Conservation (phyloP, 2,113 vertebrate genomes). For the Hemibates koningsi region DNA sequence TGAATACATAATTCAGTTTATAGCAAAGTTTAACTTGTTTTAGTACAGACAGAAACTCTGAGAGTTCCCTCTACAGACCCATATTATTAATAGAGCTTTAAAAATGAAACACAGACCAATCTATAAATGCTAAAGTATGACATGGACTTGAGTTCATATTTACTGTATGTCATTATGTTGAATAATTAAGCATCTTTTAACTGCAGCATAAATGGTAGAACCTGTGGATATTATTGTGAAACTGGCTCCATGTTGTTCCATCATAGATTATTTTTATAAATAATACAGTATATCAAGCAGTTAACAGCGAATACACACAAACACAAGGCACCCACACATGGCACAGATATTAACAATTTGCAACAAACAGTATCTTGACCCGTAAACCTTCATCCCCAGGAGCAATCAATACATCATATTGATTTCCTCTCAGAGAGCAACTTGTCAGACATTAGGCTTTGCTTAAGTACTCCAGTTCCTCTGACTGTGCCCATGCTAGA, state of each 20-base stretch:
- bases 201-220: background rate
- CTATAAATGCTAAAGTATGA: background rate
- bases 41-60: background rate
- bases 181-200: background rate
- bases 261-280: background rate
- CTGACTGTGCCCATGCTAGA: background rate
- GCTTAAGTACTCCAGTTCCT: background rate
- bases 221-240: background rate
- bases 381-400: background rate
- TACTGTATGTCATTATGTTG: background rate
- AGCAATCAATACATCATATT: slow-evolving; percentile 19
- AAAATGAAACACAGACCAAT: background rate
- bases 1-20: background rate
- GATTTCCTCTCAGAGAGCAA: background rate
- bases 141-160: background rate
- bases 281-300: background rate
- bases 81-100: background rate
- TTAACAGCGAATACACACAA: background rate
- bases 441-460: background rate
- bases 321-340: background rate
- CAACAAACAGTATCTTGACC: background rate
- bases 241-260: background rate
- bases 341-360: background rate
- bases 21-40: background rate
- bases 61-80: background rate